Evolutionary conservation across 1,140 invertebrate species (phyloP).

Genomic region (Coelopa frigida): DNA sequence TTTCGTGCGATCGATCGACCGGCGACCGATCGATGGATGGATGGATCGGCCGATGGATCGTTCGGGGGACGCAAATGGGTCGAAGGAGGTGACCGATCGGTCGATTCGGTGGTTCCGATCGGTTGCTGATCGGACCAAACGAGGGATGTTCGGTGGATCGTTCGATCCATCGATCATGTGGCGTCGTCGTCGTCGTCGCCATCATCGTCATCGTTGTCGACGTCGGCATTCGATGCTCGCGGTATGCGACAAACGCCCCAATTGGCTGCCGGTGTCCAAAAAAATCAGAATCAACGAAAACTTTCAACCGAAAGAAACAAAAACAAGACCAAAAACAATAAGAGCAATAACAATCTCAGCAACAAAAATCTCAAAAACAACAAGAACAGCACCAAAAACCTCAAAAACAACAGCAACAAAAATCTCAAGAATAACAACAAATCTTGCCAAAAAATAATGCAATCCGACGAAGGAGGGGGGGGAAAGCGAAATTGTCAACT

Average conservation of each 20-base stretch:
- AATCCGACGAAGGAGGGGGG: too few relatives aligned
- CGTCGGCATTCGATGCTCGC: conserved; percentile 8
- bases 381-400: background rate
- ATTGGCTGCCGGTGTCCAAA: background rate
- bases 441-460: too few relatives aligned
- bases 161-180: too few relatives aligned
- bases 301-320: background rate
- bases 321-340: background rate
- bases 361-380: background rate
- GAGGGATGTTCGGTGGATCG: too few relatives aligned
- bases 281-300: conserved; percentile 4
- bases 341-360: background rate
- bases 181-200: too few relatives aligned
- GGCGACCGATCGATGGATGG: too few relatives aligned
- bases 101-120: background rate
- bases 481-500: too few relatives aligned
- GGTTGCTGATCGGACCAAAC: too few relatives aligned
- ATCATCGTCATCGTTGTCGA: too few relatives aligned
- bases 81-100: background rate
- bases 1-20: too few relatives aligned
- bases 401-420: background rate
- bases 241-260: conserved; percentile 10
- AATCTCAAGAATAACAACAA: too few relatives aligned
- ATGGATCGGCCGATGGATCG: too few relatives aligned
- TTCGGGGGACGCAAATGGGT: background rate